Percentiles rank a stretch among this genome's conserved stretches.
Conservation (phyloP, 2,797 vertebrate genomes). For the Gallinago nigripennis region DNA sequence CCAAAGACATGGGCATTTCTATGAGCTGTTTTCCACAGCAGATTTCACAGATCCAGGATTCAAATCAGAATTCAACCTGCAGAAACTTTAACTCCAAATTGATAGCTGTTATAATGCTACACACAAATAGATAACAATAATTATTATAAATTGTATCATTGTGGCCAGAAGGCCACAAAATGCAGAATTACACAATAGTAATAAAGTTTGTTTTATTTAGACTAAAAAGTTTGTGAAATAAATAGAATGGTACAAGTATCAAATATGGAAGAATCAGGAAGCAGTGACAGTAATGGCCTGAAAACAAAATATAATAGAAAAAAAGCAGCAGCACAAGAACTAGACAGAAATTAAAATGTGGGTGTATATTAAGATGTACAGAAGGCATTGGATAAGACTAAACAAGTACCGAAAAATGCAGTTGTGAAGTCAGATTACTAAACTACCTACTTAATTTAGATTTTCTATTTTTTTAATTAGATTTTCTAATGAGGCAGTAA, state of each 20-base stretch:
- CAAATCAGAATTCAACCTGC: not conserved
- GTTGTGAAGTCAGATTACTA: not conserved
- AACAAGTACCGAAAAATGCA: not conserved
- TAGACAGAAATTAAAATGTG: not conserved
- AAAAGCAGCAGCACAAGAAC: not conserved
- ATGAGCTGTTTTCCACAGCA: not conserved
- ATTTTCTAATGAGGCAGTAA: not conserved
- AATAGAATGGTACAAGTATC: not conserved
- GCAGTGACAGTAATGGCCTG: rapidly evolving
- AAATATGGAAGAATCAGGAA: not conserved
- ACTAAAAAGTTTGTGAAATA: not conserved
- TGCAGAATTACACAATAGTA: not conserved
- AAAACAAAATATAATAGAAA: not conserved
- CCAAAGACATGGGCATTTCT: not conserved
- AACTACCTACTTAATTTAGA: not conserved
- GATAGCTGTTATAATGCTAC: not conserved
- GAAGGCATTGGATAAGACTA: not conserved
- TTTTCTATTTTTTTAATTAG: not conserved
- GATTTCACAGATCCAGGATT: not conserved
- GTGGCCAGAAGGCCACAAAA: not conserved
- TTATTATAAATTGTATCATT: not conserved
- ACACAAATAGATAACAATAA: not conserved
- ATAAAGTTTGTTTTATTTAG: not conserved
- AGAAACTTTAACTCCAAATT: not conserved
- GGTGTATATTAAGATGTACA: not conserved